These are phyloP conservation scores for Catharus fuscescens DNA, from an alignment of 2,113 vertebrate genomes.

Conservation along the genomic window DNA sequence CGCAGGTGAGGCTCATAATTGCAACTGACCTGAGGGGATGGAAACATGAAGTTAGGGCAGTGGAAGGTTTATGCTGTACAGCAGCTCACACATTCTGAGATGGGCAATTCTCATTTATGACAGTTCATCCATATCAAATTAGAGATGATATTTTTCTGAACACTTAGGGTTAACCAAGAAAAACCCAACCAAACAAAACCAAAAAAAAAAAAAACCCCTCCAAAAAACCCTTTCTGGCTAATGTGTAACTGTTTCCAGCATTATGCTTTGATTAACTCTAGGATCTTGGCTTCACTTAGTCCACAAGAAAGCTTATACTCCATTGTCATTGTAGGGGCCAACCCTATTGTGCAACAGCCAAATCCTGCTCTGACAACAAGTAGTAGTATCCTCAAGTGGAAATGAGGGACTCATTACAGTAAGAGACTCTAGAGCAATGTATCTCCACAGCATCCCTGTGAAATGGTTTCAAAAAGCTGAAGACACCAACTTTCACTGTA, in stretches of 20 bases:
- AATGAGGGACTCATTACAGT: background rate
- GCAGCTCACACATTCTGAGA: background rate
- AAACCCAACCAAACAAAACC: too few relatives aligned
- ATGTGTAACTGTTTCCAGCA: background rate
- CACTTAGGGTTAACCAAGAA: background rate
- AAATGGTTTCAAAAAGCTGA: background rate
- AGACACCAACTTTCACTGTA: background rate
- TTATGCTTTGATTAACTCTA: background rate
- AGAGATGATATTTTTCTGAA: background rate
- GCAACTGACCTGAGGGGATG: constrained; percentile 88
- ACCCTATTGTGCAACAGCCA: background rate
- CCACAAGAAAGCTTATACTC: background rate
- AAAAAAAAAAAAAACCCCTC: background rate
- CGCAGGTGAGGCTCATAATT: constrained; percentile 95
- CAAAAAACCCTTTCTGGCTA: background rate
- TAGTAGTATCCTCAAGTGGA: background rate
- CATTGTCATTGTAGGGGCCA: background rate
- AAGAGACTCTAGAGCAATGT: background rate
- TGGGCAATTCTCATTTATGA: background rate
- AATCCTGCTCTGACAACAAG: background rate
- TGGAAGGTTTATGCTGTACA: background rate
- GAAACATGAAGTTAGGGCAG: background rate
- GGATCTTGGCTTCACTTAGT: background rate
- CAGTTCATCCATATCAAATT: background rate
- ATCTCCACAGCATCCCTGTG: background rate